phyloP scores from a whole-genome alignment of 2,797 vertebrate species.

The Tenualosa thibaudeaui region DNA sequence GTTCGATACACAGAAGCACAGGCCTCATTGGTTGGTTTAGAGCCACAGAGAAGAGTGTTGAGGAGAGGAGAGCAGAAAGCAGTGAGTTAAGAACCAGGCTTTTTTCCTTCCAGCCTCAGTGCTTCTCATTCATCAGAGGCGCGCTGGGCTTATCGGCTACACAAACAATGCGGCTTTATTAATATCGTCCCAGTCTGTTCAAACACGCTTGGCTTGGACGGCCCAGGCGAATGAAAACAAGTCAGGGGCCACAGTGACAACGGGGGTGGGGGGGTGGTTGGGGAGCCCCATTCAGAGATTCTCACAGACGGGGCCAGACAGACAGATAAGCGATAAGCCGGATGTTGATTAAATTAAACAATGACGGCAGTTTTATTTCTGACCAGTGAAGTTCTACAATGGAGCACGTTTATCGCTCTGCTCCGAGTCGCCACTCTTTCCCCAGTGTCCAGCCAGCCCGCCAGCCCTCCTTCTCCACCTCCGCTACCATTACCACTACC shows the following conservation, averaged over 20 bases:
- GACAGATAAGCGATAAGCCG: constrained; percentile 72
- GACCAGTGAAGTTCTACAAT: constrained; percentile 68
- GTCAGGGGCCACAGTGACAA: constrained; percentile 43
- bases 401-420: constrained; percentile 56
- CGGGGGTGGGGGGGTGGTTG: constrained; percentile 15
- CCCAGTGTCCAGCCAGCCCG: neutral
- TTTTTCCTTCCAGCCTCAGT: constrained; percentile 32
- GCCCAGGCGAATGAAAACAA: constrained; percentile 47
- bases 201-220: constrained; percentile 54
- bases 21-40: constrained; percentile 18
- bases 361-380: constrained; percentile 69
- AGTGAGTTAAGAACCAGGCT: neutral
- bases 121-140: constrained; percentile 42
- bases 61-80: neutral
- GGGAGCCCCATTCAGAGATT: constrained; percentile 61
- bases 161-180: constrained; percentile 65
- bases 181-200: constrained; percentile 60
- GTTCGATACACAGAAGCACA: constrained; percentile 59
- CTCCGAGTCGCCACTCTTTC: neutral
- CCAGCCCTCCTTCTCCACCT: neutral
- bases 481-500: neutral
- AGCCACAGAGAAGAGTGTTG: neutral
- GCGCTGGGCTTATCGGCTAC: constrained; percentile 53
- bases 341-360: constrained; percentile 70
- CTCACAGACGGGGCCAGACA: constrained; percentile 60